Evolutionary conservation across 2,113 vertebrate genomes (phyloP), one percentile per base, ranked within the genome.

Genomic region (Macquaria ambigua): DNA sequence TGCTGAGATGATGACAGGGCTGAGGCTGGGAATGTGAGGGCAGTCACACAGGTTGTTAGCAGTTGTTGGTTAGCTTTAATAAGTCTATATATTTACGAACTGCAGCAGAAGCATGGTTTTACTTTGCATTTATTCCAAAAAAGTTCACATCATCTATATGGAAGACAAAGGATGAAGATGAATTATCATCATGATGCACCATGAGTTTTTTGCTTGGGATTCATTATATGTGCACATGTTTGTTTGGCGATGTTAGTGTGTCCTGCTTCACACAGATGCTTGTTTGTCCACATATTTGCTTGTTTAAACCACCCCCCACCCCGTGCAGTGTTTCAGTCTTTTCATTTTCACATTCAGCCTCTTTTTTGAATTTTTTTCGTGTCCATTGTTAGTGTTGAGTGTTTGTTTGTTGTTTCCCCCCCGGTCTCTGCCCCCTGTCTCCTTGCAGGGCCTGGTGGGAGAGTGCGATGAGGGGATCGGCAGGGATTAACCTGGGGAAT

Each of bases 401-500:
- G 90, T 93, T 95, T 94, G 90, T 94, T 94, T 92, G 86, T 90
- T 79, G 78, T 84, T 56, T 31, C 28, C 77, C 72, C 18, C 77
- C 37, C 73, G 18, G 70, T 73, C 72, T 69, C 84, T 68, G 66
- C 73, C 77, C 55, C 74, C 34, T 23, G 52, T 86, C 87, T 85
- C 86, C 88, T 91, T 68, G 72, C 74, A 64, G 89, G 88, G 79
- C 77, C 93, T 79, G 85, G 93, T 90, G 87, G 90, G 91, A 94
- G 93, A 93, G 93, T 95, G 94, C 83, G 84, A 87, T 75, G 93
- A 92, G 89, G 92, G 93, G 92, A 94, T 97, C 96, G 94, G 95
- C 94, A 87, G 96, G 97, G 97, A 97, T 98, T 98, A 97, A 98
- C 97, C 96, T 95, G 96, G 96, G 96, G 96, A 97, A 97, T 98